Evolutionary conservation across 2,113 vertebrate genomes (phyloP).

Genomic region (Lanius ludovicianus): DNA sequence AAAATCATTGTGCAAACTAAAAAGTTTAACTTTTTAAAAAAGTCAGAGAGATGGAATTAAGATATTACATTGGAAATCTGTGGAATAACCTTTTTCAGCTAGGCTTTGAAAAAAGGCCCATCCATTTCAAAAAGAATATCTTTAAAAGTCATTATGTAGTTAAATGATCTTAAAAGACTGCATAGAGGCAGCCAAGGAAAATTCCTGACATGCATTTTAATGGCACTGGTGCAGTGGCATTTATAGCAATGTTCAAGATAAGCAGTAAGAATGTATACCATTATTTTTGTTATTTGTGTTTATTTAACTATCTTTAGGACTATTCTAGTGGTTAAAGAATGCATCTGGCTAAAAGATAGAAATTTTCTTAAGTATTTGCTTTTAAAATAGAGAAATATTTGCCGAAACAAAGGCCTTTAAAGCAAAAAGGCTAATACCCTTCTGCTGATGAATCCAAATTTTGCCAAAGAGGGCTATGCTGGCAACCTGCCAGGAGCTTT

Average conservation of each 20-base stretch:
- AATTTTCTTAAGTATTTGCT: neutral
- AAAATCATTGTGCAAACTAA: neutral
- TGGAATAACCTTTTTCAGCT: neutral
- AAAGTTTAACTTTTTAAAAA: neutral
- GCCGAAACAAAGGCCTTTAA: slow-evolving; percentile 27
- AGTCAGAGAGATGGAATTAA: neutral
- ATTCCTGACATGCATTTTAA: slow-evolving; percentile 55
- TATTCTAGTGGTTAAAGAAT: neutral
- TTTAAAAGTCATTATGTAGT: slow-evolving; percentile 58
- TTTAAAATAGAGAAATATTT: slow-evolving; percentile 10
- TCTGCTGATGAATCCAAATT: slow-evolving; percentile 38
- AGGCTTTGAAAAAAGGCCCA: neutral
- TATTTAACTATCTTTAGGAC: neutral
- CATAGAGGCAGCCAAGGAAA: neutral
- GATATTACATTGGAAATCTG: slow-evolving; percentile 10
- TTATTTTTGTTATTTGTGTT: neutral
- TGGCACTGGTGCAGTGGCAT: slow-evolving; percentile 11
- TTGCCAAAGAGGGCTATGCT: slow-evolving; percentile 39
- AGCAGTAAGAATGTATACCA: neutral
- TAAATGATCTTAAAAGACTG: slow-evolving; percentile 45
- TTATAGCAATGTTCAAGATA: neutral
- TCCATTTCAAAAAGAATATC: slow-evolving; percentile 58
- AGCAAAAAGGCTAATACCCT: slow-evolving; percentile 28
- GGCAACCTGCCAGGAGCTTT: slow-evolving; percentile 43
- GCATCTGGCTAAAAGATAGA: neutral